Evolutionary conservation across 2,113 vertebrate genomes (phyloP), one percentile per base, ranked within the genome.

Genomic region (Pao palembangensis): DNA sequence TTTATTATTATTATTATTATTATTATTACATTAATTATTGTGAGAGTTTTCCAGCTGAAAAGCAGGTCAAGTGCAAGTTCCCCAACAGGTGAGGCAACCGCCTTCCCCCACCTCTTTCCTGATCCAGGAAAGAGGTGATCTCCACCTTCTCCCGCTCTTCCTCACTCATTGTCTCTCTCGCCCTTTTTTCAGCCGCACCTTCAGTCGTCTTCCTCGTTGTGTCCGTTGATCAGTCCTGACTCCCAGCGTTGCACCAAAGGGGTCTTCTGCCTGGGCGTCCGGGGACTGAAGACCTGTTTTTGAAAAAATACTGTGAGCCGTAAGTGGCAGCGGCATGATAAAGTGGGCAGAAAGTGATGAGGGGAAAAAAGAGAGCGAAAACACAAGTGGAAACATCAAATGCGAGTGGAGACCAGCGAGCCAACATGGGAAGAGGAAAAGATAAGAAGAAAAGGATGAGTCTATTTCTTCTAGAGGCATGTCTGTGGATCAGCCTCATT

Each of bases 241-340:
- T 92, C 90, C 91, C 91, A 92, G 64, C 75, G 85, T 54, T 88
- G 80, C 25, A 91, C 78, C 11, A 92, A 69, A 8, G 80, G 76
- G 23, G 54, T 86, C 65, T 84, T 89, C 58, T 87, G 84, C 55
- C 89, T 85, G 20, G 83, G 66, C 28, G 65, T 69, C 73, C 61
- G 57, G 16, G 71, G 66, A 34, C 54, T 69, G 55, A 47, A 47
- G 44, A 16, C 44, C 14, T 47, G 17, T 16, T 47, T 47, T 38
- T 28, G 25, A 12, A 38, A 38, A 38, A 38, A 12, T 38, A 38
- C 65, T 67, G 23, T 46, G 58, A 16, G 54, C 47, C 86, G 34
- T 38, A 38, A 38, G 10, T 38, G 10, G 34, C 3, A 8, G 34
- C 10, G 10, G 34, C 34, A 38, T 38, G 34, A 12, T 38, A 12